Conservation (phyloP, 1,140 invertebrate genomes). For the Plectrocnemia conspersa region DNA sequence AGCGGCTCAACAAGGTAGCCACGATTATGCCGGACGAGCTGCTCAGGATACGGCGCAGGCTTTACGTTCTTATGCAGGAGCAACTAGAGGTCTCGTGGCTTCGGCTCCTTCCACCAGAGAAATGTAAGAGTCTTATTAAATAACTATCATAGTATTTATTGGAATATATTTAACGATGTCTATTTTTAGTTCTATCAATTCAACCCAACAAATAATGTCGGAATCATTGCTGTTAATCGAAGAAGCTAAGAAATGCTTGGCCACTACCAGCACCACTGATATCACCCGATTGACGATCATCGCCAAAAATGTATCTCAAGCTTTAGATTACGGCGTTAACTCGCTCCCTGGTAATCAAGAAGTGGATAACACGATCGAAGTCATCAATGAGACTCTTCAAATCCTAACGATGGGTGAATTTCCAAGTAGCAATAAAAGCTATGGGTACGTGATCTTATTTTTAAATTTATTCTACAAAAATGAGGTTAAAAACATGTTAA, state of each 20-base stretch:
- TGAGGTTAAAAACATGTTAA: slow-evolving; percentile 7
- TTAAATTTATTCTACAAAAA: neutral
- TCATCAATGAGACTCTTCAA: slow-evolving; percentile 72
- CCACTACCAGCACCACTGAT: slow-evolving; percentile 52
- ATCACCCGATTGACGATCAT: slow-evolving; percentile 58
- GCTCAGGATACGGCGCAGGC: slow-evolving; percentile 75
- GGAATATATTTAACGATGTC: no score
- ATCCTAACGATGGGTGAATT: slow-evolving; percentile 68
- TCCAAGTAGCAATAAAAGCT: slow-evolving; percentile 66
- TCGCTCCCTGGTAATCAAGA: slow-evolving; percentile 86
- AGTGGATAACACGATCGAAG: slow-evolving; percentile 79
- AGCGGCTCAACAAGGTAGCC: slow-evolving; percentile 78
- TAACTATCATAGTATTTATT: no score
- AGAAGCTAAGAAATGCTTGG: slow-evolving; percentile 57
- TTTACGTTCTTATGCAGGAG: slow-evolving; percentile 67
- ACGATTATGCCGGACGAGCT: slow-evolving; percentile 76
- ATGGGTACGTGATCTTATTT: slow-evolving; percentile 51
- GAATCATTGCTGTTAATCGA: slow-evolving; percentile 73
- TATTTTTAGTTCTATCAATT: slow-evolving; percentile 59
- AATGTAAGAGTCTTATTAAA: slow-evolving; percentile 1
- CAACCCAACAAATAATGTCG: slow-evolving; percentile 73
- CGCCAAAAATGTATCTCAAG: slow-evolving; percentile 60
- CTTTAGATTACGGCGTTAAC: slow-evolving; percentile 65
- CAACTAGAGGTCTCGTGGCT: slow-evolving; percentile 52
- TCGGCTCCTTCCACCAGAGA: slow-evolving; percentile 40